Evolutionary conservation across 1,140 invertebrate genomes (phyloP).

Genomic region (Saccostrea echinata): DNA sequence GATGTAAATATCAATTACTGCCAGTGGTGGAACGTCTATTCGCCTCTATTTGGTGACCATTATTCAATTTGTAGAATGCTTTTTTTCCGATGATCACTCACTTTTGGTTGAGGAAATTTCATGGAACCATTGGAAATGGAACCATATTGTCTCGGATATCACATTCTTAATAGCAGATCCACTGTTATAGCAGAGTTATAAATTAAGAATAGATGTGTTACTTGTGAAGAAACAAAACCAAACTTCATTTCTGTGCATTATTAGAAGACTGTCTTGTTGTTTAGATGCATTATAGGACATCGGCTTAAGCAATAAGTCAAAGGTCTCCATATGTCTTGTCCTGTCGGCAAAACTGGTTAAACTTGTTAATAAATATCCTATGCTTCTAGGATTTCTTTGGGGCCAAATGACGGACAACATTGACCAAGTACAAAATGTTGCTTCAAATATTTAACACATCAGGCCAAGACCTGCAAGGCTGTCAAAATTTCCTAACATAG

Average conservation of each 20-base stretch:
- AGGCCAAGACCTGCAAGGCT: too few species aligned
- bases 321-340: too few species aligned
- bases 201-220: background rate
- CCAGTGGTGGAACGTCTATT: slow-evolving; percentile 7
- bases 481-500: too few species aligned
- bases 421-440: too few species aligned
- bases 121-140: background rate
- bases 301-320: too few species aligned
- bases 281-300: too few species aligned
- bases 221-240: background rate
- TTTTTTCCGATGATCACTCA: background rate
- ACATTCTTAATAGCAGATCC: background rate
- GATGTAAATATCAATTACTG: slow-evolving; percentile 26
- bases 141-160: background rate
- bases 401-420: too few species aligned
- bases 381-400: too few species aligned
- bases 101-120: background rate
- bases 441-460: too few species aligned
- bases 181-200: background rate
- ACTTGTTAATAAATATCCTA: too few species aligned
- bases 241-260: background rate
- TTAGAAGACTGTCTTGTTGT: too few species aligned
- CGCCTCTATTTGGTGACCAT: background rate
- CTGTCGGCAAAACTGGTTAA: too few species aligned
- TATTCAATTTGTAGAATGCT: slow-evolving; percentile 19